Base-by-base conservation (phyloP, 1,140 invertebrate species). In the Cotesia vestalis region DNA sequence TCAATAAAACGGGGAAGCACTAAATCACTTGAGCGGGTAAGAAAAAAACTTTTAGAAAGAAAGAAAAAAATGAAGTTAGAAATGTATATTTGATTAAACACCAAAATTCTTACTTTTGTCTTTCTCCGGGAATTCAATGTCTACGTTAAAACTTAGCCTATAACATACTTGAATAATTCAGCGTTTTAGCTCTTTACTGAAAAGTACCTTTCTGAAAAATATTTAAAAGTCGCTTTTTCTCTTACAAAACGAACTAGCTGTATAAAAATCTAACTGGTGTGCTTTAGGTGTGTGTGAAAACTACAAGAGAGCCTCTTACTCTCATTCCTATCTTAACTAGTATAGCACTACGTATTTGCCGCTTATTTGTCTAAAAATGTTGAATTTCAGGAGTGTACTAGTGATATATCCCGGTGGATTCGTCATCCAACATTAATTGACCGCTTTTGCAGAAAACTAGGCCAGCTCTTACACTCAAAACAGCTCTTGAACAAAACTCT, bases 1-100 rank as follows among this genome's bases (percentile, higher is more conserved):
- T 85, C 80, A 79, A 86, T 84, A 84, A 84, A 84, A 83, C 72
- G 74, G 78, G 81, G 82, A 78, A 82, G 80, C 83, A 78, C 80
- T 85, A 84, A 86, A 83, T 78, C 81, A 85, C 80, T 86, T 85
- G 84, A 80, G 70, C 76, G 74, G 78, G 61, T 63, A 64, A 67
- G 76, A 71, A 67, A 69, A 73, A 53, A 76, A 75, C 38, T 40
- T 4, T 52, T 20, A 67, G 62, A 57, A 40, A 73, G 66, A 62
- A 71, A 55, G 69, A 66, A 72, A 66, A 61, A 55, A 52, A 60
- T 70, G 64, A 51, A 14, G 75, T 73, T 66, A 20, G n/a, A 40
- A 62, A 62, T 34, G 62, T 40, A 51, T 63, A 5, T 62, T 36
- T 12, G 51, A 46, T 17, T 46, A 59, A 36, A 51, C 12, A 57